phyloP scores from a whole-genome alignment of 2,797 vertebrate genomes.

The Capromys pilorides region DNA sequence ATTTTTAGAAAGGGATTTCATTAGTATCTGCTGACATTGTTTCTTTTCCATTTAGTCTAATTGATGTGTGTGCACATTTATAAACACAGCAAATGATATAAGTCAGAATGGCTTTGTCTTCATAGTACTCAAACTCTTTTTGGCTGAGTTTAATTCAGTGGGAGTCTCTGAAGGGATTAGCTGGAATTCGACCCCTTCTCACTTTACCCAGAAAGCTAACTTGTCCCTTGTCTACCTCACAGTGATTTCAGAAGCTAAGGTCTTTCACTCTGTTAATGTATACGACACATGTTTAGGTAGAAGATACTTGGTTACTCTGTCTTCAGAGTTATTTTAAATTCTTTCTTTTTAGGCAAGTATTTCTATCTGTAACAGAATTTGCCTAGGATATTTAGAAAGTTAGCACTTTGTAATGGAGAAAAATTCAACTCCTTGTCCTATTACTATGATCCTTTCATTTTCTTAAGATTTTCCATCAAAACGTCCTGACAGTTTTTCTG shows the following conservation, averaged over 20 bases:
- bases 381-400: background rate
- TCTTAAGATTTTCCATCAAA: background rate
- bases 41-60: conserved; percentile 23
- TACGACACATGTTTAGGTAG: background rate
- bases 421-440: background rate
- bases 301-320: background rate
- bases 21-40: background rate
- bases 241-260: conserved; percentile 17
- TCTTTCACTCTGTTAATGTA: background rate
- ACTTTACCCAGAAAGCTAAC: conserved; percentile 4
- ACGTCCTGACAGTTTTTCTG: background rate
- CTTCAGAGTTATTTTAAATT: background rate
- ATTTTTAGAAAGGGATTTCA: conserved; percentile 53
- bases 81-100: conserved; percentile 5
- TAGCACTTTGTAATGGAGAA: conserved; percentile 4
- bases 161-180: conserved; percentile 14
- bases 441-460: background rate
- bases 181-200: background rate
- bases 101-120: background rate
- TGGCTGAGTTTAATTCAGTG: background rate
- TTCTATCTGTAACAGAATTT: conserved; percentile 25
- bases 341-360: background rate
- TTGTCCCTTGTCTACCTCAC: background rate
- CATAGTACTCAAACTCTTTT: background rate
- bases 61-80: background rate